Evolutionary conservation across 2,888 invertebrate species (phyloP).

Genomic region (Linnaemya vulpina): DNA sequence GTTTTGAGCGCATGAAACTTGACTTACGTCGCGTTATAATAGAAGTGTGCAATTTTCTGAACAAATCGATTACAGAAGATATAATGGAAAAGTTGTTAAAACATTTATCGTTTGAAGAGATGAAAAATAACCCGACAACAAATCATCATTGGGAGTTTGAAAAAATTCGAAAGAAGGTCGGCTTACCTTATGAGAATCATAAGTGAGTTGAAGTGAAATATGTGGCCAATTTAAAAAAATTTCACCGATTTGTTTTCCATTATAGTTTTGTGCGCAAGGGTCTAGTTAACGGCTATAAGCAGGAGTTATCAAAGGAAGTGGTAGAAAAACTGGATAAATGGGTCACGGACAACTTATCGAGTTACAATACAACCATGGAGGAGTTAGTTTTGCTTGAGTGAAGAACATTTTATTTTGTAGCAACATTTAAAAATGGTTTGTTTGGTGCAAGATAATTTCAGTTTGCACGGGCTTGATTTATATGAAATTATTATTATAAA

Average conservation of each 20-base stretch:
- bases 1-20: slow-evolving; percentile 74
- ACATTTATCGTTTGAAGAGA: slow-evolving; percentile 75
- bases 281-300: slow-evolving; percentile 68
- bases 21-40: slow-evolving; percentile 72
- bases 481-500: too few relatives aligned
- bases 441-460: too few relatives aligned
- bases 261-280: slow-evolving; percentile 72
- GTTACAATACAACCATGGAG: slow-evolving; percentile 59
- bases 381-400: slow-evolving; percentile 57
- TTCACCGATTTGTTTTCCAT: neutral
- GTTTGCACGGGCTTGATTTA: too few relatives aligned
- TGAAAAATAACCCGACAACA: slow-evolving; percentile 76
- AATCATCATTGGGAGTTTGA: slow-evolving; percentile 75
- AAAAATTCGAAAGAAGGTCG: slow-evolving; percentile 4
- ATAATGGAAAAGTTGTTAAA: slow-evolving; percentile 70
- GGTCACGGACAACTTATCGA: slow-evolving; percentile 55
- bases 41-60: slow-evolving; percentile 72
- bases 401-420: too few relatives aligned
- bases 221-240: too few relatives aligned
- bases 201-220: slow-evolving; percentile 54
- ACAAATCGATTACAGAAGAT: slow-evolving; percentile 64
- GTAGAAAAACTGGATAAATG: slow-evolving; percentile 66
- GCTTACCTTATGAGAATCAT: slow-evolving; percentile 42
- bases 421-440: too few relatives aligned
- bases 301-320: slow-evolving; percentile 64